Evolutionary conservation across 2,797 vertebrate genomes (phyloP), one percentile per base, ranked within the genome.

Genomic region (Chloroceryle amazona): DNA sequence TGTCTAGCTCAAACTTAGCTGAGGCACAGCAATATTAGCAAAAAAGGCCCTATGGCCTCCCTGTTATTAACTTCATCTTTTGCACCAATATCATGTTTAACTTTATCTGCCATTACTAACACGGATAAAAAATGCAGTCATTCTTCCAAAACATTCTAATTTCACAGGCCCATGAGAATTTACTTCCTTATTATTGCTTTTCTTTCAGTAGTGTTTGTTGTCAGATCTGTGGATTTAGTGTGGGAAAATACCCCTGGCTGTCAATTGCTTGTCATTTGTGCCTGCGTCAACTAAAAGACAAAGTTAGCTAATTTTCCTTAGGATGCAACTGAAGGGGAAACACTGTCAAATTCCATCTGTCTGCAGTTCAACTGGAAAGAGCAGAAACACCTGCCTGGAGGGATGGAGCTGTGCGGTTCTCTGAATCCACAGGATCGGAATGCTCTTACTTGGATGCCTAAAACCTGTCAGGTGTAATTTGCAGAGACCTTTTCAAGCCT

Each of bases 401-500:
- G 86, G 78, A 95, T 75, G 68, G 72, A 89, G 91, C 66, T 46
- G 31, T 55, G 73, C 63, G 68, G 80, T 41, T 81, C 61, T 88
- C 42, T 75, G 79, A 88, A 66, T 82, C 83, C 73, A 55, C 54
- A 70, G 79, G 81, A 96, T 28, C 2, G 1, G 46, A 93, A 71
- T 63, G 74, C 90, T 95, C 62, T 86, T 94, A 94, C 74, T 86
- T 37, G 35, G 82, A 80, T 92, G 89, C 54, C 62, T 82, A 47
- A 89, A 85, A 89, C 21, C 91, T 96, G 91, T 92, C 97, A 96
- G 92, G 82, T 91, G 25, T 78, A 84, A 93, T 97, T 75, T 87
- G 65, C 91, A 82, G 71, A 96, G 88, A 97, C 90, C 92, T 97
- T 97, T 97, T 97, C 95, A 96, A 91, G 70, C 39, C 76, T 93